Evolutionary conservation across 2,888 invertebrate species (phyloP), one percentile per base, ranked within the genome.

Genomic region (Lepidocyrtoides sp.): DNA sequence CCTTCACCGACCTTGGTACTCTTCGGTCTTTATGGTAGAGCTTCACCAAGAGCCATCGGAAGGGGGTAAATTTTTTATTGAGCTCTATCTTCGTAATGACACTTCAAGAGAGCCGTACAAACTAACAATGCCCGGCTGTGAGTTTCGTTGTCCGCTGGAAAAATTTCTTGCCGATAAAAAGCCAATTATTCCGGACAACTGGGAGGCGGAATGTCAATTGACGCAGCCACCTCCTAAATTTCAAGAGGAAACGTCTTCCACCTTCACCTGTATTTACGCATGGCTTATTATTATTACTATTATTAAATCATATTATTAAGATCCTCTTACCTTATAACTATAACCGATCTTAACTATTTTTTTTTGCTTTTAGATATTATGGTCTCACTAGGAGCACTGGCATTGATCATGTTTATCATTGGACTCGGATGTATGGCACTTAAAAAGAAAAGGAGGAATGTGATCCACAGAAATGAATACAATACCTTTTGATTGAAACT

Each of bases 21-120:
- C 97, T 0, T 97, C 98, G 0, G 96, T 97, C 41, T 95, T 98
- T 8, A 96, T 97, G 36, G 95, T 98, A 79, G 98, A 98, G 95
- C 95, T 98, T 51, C 97, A 97, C 94, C 92, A 94, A 20, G 85
- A 92, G n/a, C n/a, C n/a, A n/a, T 8, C 60, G 96, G 96, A 89
- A 94, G 94, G 14, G 95, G 83, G 94, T 95, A 54, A 95, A 95
- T 60, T 95, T 91, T 95, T 95, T 51, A 96, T 94, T 41, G 92
- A 94, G 93, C 7, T 54, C 29, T n/a, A n/a, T n/a, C n/a, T n/a
- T 90, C 89, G 93, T 17, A 94, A 94, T 41, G 86, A 89, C n/a
- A 94, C 94, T 93, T 96, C 96, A 29, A 96, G 96, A 93, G 96
- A 96, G 10, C 96, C 97, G 0, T 95, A 96, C 94, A 96, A 96